Conservation (phyloP, 2,888 invertebrate species). For the Rutpela maculata region DNA sequence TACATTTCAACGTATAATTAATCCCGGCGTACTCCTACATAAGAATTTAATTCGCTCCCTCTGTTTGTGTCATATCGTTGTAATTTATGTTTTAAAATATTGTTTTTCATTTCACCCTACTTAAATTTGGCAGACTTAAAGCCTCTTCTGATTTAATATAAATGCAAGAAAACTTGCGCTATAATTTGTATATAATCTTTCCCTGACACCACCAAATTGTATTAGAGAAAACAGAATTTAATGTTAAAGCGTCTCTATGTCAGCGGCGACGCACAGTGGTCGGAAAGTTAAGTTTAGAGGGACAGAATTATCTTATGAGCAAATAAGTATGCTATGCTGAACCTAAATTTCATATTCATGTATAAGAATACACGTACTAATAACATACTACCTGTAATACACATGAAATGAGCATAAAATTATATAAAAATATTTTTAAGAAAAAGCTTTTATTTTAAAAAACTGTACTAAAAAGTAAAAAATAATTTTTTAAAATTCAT, state of each 20-base stretch:
- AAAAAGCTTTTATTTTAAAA: no score
- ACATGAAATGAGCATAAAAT: no score
- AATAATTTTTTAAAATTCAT: no score
- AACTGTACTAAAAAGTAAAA: no score
- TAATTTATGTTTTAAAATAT: constrained; percentile 18
- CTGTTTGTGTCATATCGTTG: constrained; percentile 4
- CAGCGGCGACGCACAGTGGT: not conserved
- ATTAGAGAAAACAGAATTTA: not conserved
- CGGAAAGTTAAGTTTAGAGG: not conserved
- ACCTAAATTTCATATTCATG: no score
- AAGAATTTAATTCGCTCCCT: constrained; percentile 12
- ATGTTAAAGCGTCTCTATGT: not conserved
- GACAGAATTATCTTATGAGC: no score
- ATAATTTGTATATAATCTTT: constrained; percentile 39
- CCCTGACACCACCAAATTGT: constrained; percentile 39
- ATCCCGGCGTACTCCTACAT: not conserved
- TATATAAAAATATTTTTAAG: no score
- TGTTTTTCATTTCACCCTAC: constrained; percentile 14
- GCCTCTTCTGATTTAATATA: constrained; percentile 34
- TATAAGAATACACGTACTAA: no score
- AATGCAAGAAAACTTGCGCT: constrained; percentile 35
- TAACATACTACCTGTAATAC: no score
- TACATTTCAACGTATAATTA: constrained; percentile 1
- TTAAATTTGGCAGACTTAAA: constrained; percentile 23
- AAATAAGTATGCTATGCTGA: no score